Evolutionary conservation across 2,888 invertebrate species (phyloP).

Genomic region (Luperina testacea): DNA sequence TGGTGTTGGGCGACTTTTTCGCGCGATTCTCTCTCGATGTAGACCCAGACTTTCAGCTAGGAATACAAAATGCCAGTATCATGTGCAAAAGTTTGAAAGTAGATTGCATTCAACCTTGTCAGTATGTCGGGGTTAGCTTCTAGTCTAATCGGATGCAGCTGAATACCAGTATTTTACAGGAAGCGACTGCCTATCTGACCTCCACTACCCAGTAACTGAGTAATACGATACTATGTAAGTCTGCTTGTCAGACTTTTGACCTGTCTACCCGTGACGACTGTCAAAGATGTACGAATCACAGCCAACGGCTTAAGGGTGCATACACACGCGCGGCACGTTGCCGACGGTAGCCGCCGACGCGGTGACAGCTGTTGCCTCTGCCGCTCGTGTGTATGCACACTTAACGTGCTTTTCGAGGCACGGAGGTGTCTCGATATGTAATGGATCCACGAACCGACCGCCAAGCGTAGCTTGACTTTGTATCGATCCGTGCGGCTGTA

Average conservation of each 20-base stretch:
- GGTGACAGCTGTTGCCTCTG: no score
- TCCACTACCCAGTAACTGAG: neutral
- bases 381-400: no score
- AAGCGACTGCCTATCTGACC: neutral
- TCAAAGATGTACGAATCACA: neutral
- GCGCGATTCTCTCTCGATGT: conserved; percentile 34
- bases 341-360: no score
- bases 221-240: neutral
- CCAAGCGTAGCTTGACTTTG: neutral
- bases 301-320: neutral
- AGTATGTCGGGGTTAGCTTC: neutral
- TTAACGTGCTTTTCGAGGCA: neutral
- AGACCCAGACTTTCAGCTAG: neutral
- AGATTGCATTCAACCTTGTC: neutral
- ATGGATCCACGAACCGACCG: neutral
- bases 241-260: neutral
- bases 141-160: neutral
- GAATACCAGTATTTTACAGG: neutral
- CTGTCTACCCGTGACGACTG: neutral
- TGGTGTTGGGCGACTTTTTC: conserved; percentile 54
- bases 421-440: neutral
- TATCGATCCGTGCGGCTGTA: neutral
- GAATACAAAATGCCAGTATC: neutral
- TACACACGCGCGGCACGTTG: no score
- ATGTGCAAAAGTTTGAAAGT: neutral